These are phyloP conservation scores for Chroicocephalus ridibundus DNA, from an alignment of 2,113 vertebrate species.

Conservation along the genomic window DNA sequence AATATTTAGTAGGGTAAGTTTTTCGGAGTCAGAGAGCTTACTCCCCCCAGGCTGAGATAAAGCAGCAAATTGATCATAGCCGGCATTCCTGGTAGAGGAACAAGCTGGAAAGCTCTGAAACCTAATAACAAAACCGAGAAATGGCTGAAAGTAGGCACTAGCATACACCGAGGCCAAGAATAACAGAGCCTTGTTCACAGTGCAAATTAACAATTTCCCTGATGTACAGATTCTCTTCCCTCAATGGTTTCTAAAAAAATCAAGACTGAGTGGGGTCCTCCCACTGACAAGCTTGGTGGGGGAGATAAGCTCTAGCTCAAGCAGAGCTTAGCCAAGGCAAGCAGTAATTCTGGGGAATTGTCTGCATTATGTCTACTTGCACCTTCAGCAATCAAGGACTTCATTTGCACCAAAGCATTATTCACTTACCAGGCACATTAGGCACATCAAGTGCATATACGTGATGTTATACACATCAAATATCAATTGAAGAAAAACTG, in stretches of 20 bases:
- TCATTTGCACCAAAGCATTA: background rate
- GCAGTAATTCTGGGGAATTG: background rate
- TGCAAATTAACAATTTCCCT: background rate
- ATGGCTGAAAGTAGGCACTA: background rate
- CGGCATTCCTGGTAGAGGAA: background rate
- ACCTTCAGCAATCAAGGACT: background rate
- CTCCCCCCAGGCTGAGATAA: background rate
- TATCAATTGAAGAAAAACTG: background rate
- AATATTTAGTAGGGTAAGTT: background rate
- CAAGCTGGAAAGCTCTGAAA: background rate
- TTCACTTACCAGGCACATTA: background rate
- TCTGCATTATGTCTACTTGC: background rate
- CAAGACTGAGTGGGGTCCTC: background rate
- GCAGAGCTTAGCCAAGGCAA: background rate
- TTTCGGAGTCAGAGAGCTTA: background rate
- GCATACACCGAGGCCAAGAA: background rate
- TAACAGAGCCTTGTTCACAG: background rate
- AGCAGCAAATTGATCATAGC: background rate
- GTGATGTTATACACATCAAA: background rate
- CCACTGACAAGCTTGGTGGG: too few species aligned
- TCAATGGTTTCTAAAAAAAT: background rate
- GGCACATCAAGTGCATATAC: background rate
- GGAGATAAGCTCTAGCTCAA: background rate
- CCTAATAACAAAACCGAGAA: background rate
- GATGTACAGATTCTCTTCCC: background rate